Percentiles rank a stretch among this genome's conserved stretches.
Conservation (phyloP, 2,797 vertebrate genomes). For the Gymnocypris eckloni region DNA sequence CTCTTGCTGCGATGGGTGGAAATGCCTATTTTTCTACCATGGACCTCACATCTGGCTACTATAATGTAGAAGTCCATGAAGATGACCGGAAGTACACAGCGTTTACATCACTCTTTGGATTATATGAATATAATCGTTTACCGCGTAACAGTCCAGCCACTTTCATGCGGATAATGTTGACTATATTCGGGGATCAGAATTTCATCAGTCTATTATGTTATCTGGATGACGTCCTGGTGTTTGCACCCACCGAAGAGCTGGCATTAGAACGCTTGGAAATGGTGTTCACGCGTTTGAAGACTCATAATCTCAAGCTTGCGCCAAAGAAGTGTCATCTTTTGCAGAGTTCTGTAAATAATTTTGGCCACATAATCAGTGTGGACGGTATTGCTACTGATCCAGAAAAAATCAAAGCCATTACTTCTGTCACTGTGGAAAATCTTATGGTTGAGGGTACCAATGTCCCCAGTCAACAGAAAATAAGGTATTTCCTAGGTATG, state of each 20-base stretch:
- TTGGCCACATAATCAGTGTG: conserved; percentile 20
- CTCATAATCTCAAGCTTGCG: conserved; percentile 37
- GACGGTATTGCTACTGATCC: conserved; percentile 13
- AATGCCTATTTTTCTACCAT: conserved; percentile 25
- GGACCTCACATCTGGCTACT: conserved; percentile 34
- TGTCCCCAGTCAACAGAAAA: no score
- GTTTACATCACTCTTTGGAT: conserved; percentile 14
- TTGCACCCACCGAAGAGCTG: neutral
- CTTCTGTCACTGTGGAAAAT: no score
- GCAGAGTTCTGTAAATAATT: conserved; percentile 15
- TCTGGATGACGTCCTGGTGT: neutral
- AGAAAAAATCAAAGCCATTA: no score
- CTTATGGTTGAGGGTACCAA: no score
- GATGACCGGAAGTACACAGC: conserved; percentile 42
- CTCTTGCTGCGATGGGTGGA: conserved; percentile 14
- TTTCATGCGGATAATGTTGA: no score
- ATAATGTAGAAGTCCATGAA: conserved; percentile 24
- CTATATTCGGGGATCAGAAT: no score
- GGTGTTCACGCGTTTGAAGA: conserved; percentile 22
- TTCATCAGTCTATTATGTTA: no score
- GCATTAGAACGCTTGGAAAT: conserved; percentile 7
- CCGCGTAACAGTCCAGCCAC: no score
- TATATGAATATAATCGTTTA: neutral
- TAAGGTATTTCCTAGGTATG: no score
- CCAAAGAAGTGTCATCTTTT: conserved; percentile 42